phyloP scores from a whole-genome alignment of 2,888 invertebrate genomes.

The Chrysolina oricalcia region DNA sequence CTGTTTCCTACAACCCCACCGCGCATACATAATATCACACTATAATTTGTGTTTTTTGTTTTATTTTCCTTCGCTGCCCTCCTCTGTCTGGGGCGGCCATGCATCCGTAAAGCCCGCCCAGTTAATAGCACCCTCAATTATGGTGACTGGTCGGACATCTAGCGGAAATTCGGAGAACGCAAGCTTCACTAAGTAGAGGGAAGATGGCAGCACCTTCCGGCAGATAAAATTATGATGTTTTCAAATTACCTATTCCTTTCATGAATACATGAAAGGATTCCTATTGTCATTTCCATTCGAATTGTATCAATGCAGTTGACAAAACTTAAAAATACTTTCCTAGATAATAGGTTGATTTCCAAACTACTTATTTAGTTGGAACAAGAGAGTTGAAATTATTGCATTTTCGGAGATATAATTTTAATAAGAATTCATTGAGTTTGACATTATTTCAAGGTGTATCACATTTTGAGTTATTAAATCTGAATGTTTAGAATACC shows the following conservation, averaged over 20 bases:
- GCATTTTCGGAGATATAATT: too few relatives aligned
- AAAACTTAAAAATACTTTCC: too few relatives aligned
- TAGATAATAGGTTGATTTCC: too few relatives aligned
- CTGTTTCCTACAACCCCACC: conserved; percentile 68
- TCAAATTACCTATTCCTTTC: neutral
- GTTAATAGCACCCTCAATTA: conserved; percentile 73
- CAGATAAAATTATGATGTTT: neutral
- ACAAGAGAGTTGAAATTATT: too few relatives aligned
- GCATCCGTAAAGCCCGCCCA: conserved; percentile 73
- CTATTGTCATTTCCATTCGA: too few relatives aligned
- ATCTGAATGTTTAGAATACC: neutral
- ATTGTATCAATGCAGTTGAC: too few relatives aligned
- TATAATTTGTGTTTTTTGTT: conserved; percentile 72
- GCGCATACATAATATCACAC: conserved; percentile 70
- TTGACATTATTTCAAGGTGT: neutral
- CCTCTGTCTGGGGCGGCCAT: conserved; percentile 72
- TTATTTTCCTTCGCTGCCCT: conserved; percentile 71
- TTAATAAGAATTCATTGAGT: too few relatives aligned
- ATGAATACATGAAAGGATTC: neutral
- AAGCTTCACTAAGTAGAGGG: neutral
- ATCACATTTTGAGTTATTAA: neutral
- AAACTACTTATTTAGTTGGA: too few relatives aligned
- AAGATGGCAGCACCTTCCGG: conserved; percentile 51
- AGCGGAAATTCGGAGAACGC: conserved; percentile 32
- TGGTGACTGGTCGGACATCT: conserved; percentile 62